phyloP scores from a whole-genome alignment of 2,888 invertebrate genomes.

The Drosophila histrio region DNA sequence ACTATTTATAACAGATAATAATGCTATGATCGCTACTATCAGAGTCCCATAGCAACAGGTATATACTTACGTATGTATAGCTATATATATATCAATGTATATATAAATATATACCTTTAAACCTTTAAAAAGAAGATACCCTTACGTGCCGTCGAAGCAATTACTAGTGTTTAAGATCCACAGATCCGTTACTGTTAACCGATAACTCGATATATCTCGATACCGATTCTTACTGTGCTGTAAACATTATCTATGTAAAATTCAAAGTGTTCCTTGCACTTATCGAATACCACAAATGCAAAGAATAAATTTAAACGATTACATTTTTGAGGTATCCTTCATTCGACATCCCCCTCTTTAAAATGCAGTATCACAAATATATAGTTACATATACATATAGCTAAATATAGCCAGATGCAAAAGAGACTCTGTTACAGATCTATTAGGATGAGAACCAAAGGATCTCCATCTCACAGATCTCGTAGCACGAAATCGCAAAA shows the following conservation, averaged over 20 bases:
- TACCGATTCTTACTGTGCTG: conserved; percentile 31
- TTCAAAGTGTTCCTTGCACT: conserved; percentile 45
- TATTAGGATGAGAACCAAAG: not conserved
- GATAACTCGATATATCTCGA: conserved; percentile 30
- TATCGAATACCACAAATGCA: conserved; percentile 56
- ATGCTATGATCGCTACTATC: conserved; percentile 31
- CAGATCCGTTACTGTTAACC: conserved; percentile 43
- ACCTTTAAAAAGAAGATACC: conserved; percentile 26
- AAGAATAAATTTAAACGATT: conserved; percentile 5
- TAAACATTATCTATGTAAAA: conserved; percentile 27
- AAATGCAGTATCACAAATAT: conserved; percentile 63
- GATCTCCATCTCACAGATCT: not conserved
- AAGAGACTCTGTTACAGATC: conserved; percentile 9
- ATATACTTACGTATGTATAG: conserved; percentile 9
- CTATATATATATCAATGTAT: conserved; percentile 16
- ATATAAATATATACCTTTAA: conserved; percentile 9
- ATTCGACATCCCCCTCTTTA: conserved; percentile 30
- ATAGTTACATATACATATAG: conserved; percentile 28
- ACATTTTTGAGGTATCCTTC: conserved; percentile 10
- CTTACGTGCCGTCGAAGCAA: conserved; percentile 78
- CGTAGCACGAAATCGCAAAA: conserved; percentile 13
- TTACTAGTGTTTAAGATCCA: conserved; percentile 79
- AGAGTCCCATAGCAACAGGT: conserved; percentile 25
- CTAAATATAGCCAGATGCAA: conserved; percentile 30
- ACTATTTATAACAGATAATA: conserved; percentile 47